Percentiles rank a stretch among this genome's conserved stretches.
These are phyloP conservation scores for Thermophis baileyi DNA, from an alignment of 2,113 vertebrate genomes.

Conservation along the genomic window DNA sequence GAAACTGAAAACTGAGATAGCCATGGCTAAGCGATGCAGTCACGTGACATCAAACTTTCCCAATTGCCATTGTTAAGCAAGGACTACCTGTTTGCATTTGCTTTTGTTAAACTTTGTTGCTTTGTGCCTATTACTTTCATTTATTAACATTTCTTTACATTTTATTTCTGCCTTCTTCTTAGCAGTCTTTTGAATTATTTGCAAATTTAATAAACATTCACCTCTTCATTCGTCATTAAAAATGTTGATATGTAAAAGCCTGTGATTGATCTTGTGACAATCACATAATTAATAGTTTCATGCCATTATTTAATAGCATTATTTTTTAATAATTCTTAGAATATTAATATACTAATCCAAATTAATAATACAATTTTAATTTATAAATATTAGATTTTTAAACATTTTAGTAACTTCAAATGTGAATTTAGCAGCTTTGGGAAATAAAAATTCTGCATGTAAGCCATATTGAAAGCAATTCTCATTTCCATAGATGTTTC, in stretches of 20 bases:
- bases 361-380: not conserved
- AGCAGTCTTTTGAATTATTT: not conserved
- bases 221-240: not conserved
- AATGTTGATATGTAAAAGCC: not conserved
- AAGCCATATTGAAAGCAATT: not conserved
- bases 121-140: not conserved
- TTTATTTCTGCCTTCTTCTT: not conserved
- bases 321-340: not conserved
- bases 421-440: not conserved
- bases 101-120: not conserved
- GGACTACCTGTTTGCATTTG: not conserved
- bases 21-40: not conserved
- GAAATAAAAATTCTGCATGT: slow-evolving; percentile 17
- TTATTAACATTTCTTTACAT: not conserved
- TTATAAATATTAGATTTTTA: not conserved
- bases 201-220: not conserved
- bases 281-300: not conserved
- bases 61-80: not conserved
- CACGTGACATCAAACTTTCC: not conserved
- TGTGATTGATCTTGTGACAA: not conserved
- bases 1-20: not conserved
- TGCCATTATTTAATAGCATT: not conserved
- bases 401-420: not conserved
- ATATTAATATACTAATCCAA: not conserved
- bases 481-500: not conserved